These are phyloP conservation scores for Lepus townsendii DNA, from an alignment of 2,797 vertebrate species.

Conservation along the genomic window DNA sequence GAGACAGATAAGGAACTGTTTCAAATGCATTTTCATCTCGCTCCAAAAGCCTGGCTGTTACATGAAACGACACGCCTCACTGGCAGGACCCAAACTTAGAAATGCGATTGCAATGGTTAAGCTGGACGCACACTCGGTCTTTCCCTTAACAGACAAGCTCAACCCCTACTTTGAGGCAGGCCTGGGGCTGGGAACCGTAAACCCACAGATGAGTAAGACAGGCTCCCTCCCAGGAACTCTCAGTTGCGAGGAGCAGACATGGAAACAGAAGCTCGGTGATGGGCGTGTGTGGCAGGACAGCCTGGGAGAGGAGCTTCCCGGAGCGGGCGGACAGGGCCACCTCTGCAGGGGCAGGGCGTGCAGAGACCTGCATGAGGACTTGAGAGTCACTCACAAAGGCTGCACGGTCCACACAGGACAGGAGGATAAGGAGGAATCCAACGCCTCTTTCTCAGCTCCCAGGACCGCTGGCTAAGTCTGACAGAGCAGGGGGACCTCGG, in stretches of 20 bases:
- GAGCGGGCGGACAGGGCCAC: not conserved
- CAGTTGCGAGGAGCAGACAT: not conserved
- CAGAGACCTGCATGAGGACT: not conserved
- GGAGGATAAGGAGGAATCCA: not conserved
- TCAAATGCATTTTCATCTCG: slow-evolving; percentile 58
- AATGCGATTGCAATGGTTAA: not conserved
- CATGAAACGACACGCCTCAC: not conserved
- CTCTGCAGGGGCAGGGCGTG: not conserved
- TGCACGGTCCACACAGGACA: not conserved
- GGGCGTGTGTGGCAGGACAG: not conserved
- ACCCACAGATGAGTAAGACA: not conserved
- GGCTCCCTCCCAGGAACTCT: not conserved
- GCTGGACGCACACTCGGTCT: not conserved
- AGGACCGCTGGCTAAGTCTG: not conserved
- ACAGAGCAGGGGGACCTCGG: not conserved
- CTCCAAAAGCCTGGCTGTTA: not conserved
- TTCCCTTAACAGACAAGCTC: not conserved
- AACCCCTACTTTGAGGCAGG: not conserved
- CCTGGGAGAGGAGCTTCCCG: not conserved
- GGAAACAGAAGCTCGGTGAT: not conserved
- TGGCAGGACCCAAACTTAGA: not conserved
- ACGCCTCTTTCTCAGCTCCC: not conserved
- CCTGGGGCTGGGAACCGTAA: not conserved
- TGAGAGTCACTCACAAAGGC: not conserved
- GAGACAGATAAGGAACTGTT: slow-evolving; percentile 39